phyloP scores from a whole-genome alignment of 64 coral and sea anemone species.

The Anthopleura sola region DNA sequence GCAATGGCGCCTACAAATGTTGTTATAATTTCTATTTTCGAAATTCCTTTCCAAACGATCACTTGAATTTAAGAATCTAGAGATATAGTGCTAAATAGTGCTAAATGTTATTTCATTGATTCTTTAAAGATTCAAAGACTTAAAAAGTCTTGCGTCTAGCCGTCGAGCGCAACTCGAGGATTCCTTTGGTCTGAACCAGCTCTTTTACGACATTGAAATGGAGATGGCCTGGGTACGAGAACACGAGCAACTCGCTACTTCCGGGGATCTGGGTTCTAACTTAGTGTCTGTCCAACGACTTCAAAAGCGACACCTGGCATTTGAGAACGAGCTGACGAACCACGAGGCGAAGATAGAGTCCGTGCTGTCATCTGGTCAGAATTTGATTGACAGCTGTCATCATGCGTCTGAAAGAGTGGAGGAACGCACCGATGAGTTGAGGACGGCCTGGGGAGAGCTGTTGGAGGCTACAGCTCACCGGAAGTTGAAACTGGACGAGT shows the following conservation, averaged over 20 bases:
- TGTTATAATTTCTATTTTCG: no score
- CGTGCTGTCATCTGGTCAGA: constrained; percentile 68
- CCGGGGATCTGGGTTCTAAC: constrained; percentile 81
- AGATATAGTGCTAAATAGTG: no score
- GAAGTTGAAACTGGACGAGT: constrained; percentile 51
- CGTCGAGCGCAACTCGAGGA: constrained; percentile 79
- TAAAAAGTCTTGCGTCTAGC: constrained; percentile 51
- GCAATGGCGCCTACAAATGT: no score
- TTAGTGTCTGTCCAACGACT: constrained; percentile 80
- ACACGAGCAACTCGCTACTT: constrained; percentile 66
- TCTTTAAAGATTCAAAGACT: constrained; percentile 52
- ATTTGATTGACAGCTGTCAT: constrained; percentile 93
- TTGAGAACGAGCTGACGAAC: constrained; percentile 85
- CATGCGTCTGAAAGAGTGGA: constrained; percentile 71
- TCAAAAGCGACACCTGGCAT: constrained; percentile 78
- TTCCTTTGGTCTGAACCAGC: constrained; percentile 73
- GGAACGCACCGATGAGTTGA: constrained; percentile 70
- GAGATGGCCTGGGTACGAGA: constrained; percentile 91
- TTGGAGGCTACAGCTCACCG: constrained; percentile 52
- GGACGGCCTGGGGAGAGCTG: constrained; percentile 55
- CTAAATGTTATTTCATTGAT: not conserved
- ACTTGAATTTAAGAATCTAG: not conserved
- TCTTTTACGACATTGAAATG: constrained; percentile 83
- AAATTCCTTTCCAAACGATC: no score
- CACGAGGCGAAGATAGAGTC: constrained; percentile 69